Percentiles rank a stretch among this genome's conserved stretches.
Evolutionary conservation across 2,113 vertebrate species (phyloP).

Genomic region (Oryzias javanicus): DNA sequence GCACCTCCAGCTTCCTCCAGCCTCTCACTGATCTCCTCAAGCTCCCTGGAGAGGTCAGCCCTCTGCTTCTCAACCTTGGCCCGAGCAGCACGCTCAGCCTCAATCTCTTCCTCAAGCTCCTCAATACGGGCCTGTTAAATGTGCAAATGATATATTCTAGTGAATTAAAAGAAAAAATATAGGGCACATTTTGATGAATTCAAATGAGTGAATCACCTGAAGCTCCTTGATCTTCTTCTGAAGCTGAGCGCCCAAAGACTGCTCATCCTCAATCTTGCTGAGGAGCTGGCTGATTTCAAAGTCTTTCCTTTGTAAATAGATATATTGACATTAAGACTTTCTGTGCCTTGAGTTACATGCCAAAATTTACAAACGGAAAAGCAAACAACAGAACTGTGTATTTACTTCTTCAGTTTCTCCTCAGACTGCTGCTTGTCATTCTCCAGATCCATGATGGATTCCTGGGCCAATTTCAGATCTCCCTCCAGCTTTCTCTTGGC

Average conservation of each 20-base stretch:
- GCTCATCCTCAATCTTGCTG: constrained; percentile 80
- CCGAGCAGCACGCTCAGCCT: constrained; percentile 61
- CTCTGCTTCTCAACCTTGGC: constrained; percentile 73
- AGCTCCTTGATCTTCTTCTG: constrained; percentile 89
- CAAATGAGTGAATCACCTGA: constrained; percentile 66
- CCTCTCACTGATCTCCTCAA: constrained; percentile 78
- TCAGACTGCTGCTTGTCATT: constrained; percentile 74
- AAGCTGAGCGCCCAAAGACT: constrained; percentile 75
- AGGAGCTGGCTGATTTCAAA: constrained; percentile 83
- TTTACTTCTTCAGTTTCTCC: constrained; percentile 59
- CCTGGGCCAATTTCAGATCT: constrained; percentile 74
- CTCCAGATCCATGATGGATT: constrained; percentile 74
- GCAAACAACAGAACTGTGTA: too few species aligned
- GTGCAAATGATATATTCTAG: not conserved
- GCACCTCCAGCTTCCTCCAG: constrained; percentile 78
- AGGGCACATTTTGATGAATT: not conserved
- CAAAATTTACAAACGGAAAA: too few species aligned
- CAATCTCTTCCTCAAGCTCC: constrained; percentile 74
- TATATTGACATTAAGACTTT: not conserved
- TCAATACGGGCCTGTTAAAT: constrained; percentile 65
- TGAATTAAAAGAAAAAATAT: not conserved
- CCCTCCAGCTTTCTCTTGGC: constrained; percentile 75
- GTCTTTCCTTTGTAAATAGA: constrained; percentile 76
- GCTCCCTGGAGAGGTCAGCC: constrained; percentile 68
- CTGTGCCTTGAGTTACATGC: not conserved